Percentiles rank a stretch among this genome's conserved stretches.
Conservation (phyloP, 2,888 invertebrate genomes). For the Hesperia comma region DNA sequence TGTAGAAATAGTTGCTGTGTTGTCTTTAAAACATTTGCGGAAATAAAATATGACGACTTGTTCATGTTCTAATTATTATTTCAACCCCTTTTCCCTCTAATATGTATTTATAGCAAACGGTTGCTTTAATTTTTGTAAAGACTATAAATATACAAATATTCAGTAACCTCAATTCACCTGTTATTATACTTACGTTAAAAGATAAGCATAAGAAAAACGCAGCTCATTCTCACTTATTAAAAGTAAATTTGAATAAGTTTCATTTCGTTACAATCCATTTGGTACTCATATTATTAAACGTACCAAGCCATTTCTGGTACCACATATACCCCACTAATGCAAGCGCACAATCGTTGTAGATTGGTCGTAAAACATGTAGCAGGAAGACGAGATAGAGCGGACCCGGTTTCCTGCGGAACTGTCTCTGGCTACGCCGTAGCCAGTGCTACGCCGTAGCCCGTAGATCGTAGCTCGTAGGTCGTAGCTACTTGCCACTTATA, state of each 20-base stretch:
- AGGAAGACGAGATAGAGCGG: conserved; percentile 45
- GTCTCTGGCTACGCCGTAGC: conserved; percentile 28
- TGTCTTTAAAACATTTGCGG: conserved; percentile 52
- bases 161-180: too few species aligned
- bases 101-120: too few species aligned
- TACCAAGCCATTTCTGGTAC: neutral
- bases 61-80: conserved; percentile 1
- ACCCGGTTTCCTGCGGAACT: conserved; percentile 49
- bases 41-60: conserved; percentile 61
- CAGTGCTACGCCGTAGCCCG: neutral
- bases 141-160: too few species aligned
- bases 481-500: neutral
- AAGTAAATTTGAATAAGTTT: too few species aligned
- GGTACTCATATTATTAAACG: too few species aligned
- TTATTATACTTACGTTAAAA: too few species aligned
- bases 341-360: conserved; percentile 9
- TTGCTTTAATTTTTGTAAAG: too few species aligned
- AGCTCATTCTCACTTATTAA: too few species aligned
- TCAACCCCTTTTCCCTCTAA: neutral
- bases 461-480: conserved; percentile 2
- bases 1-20: conserved; percentile 61
- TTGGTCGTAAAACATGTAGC: conserved; percentile 33
- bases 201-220: too few species aligned
- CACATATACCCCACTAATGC: conserved; percentile 10
- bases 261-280: too few species aligned